These are phyloP conservation scores for Limulus polyphemus DNA, from an alignment of 2,888 invertebrate species.

Conservation along the genomic window DNA sequence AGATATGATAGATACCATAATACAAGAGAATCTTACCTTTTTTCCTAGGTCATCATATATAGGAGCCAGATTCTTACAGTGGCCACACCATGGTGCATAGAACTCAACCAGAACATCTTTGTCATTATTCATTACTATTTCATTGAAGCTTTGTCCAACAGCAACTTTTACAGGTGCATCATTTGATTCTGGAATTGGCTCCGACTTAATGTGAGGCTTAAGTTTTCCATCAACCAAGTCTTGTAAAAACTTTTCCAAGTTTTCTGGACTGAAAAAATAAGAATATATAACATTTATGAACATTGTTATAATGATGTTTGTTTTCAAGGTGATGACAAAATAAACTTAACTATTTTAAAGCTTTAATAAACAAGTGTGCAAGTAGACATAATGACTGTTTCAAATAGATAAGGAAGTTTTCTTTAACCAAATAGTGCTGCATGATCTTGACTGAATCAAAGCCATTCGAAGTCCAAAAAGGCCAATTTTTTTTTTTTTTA, in stretches of 20 bases:
- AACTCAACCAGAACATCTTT: slow-evolving; percentile 94
- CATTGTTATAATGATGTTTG: no score
- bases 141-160: slow-evolving; percentile 94
- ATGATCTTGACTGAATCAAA: no score
- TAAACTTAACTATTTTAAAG: no score
- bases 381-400: no score
- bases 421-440: no score
- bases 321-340: no score
- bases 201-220: slow-evolving; percentile 89
- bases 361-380: no score
- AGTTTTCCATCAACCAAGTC: slow-evolving; percentile 63
- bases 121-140: slow-evolving; percentile 74
- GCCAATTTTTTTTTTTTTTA: no score
- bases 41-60: slow-evolving; percentile 85
- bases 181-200: slow-evolving; percentile 73
- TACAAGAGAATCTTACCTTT: slow-evolving; percentile 44
- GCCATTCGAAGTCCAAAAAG: no score
- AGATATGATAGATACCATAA: no score
- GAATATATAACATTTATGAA: no score
- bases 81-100: slow-evolving; percentile 99
- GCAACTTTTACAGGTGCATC: slow-evolving; percentile 72
- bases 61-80: slow-evolving; percentile 92
- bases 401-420: no score
- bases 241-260: slow-evolving; percentile 69
- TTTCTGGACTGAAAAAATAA: slow-evolving; percentile 33